Conservation (phyloP, 2,113 vertebrate genomes). For the Circaetus cinerascens region DNA sequence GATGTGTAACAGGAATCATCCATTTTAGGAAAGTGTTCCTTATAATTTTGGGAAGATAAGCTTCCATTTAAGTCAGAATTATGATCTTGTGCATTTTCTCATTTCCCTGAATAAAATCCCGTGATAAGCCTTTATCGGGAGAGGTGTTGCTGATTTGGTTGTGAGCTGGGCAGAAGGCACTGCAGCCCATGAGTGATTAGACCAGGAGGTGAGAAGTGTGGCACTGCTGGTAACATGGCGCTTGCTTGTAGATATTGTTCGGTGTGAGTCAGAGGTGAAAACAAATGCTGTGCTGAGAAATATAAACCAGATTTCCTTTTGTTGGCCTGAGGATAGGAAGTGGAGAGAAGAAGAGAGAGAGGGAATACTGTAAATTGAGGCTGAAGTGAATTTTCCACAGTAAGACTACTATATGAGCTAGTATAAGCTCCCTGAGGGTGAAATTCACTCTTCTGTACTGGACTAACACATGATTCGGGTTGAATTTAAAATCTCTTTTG, state of each 20-base stretch:
- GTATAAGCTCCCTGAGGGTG: background rate
- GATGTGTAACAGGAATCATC: background rate
- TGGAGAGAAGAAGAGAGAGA: constrained; percentile 18
- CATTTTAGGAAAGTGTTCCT: background rate
- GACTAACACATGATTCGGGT: background rate
- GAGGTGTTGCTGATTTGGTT: background rate
- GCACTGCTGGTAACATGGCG: background rate
- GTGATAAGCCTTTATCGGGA: background rate
- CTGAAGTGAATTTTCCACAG: constrained; percentile 40
- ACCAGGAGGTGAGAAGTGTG: background rate
- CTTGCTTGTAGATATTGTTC: constrained; percentile 10
- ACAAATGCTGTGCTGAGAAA: constrained; percentile 54
- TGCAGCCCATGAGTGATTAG: background rate
- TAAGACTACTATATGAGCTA: background rate
- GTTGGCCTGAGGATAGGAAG: constrained; percentile 35
- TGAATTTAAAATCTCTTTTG: constrained; percentile 2
- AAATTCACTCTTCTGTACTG: constrained; percentile 17
- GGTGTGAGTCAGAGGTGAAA: constrained; percentile 34
- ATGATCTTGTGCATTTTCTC: background rate
- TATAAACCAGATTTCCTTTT: constrained; percentile 56
- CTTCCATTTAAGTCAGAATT: background rate
- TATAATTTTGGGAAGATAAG: background rate
- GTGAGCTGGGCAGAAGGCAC: background rate
- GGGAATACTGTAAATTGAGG: constrained; percentile 8
- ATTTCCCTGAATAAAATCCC: background rate